These are phyloP conservation scores for Myrmophylax atrothorax DNA, from an alignment of 2,113 vertebrate genomes.

Conservation along the genomic window DNA sequence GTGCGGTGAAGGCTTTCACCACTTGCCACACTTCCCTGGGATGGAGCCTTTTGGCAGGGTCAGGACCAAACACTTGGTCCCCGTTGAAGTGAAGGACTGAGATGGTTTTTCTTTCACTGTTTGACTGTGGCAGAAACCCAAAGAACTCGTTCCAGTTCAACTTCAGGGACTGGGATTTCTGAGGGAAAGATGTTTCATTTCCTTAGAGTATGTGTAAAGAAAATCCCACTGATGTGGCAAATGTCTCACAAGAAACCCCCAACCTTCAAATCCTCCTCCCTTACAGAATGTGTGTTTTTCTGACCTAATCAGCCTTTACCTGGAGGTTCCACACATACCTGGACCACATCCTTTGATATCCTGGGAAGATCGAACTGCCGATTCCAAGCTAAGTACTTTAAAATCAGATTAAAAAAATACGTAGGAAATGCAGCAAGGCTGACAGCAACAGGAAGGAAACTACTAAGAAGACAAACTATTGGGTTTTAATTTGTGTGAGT, in stretches of 20 bases:
- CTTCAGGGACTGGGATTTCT: not conserved
- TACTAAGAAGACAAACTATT: not conserved
- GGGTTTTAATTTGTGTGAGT: not conserved
- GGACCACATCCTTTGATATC: fast-evolving
- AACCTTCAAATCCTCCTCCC: not conserved
- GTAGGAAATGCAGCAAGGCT: not conserved
- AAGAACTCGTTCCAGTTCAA: not conserved
- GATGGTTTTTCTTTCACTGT: not conserved
- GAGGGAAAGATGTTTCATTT: not conserved
- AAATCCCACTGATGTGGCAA: not conserved
- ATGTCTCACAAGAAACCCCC: not conserved
- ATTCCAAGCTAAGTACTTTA: not conserved
- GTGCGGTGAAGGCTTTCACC: fast-evolving
- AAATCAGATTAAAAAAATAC: not conserved
- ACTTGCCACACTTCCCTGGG: not conserved
- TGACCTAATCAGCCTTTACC: too few species aligned
- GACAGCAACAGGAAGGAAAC: not conserved
- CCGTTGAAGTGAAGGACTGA: fast-evolving
- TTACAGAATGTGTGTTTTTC: not conserved
- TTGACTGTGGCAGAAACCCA: not conserved
- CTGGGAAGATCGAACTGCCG: not conserved
- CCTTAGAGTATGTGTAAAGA: fast-evolving
- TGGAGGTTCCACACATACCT: not conserved
- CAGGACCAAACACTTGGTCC: not conserved
- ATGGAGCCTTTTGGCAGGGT: not conserved